Evolutionary conservation across 2,888 invertebrate genomes (phyloP).

Genomic region (Pammene fasciana): DNA sequence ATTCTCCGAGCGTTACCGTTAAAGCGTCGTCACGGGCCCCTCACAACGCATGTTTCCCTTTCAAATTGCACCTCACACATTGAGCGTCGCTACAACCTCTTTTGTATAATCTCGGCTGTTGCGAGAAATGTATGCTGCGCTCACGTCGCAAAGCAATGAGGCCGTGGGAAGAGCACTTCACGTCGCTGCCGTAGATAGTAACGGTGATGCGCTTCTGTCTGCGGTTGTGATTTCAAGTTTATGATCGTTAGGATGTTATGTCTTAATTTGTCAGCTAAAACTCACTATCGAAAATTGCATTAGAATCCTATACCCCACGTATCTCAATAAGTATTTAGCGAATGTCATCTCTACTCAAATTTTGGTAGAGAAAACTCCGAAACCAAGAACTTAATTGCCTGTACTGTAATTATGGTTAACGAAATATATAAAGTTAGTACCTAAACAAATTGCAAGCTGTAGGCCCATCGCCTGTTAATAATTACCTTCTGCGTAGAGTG

Average conservation of each 20-base stretch:
- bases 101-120: conserved; percentile 49
- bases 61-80: conserved; percentile 46
- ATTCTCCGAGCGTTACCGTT: conserved; percentile 46
- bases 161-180: conserved; percentile 71
- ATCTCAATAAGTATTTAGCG: no score
- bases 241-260: neutral
- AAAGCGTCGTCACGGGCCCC: conserved; percentile 40
- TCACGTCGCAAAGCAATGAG: conserved; percentile 59
- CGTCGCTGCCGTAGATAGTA: conserved; percentile 60
- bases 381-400: no score
- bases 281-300: no score
- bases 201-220: conserved; percentile 55
- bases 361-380: no score
- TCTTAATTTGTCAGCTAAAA: neutral
- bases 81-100: conserved; percentile 41
- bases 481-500: no score
- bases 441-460: no score
- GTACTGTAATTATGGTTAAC: no score
- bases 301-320: no score
- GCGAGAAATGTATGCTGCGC: conserved; percentile 58
- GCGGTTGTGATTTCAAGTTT: neutral
- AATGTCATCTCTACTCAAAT: neutral
- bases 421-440: no score
- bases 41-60: conserved; percentile 44
- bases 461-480: no score